Evolutionary conservation across 2,888 invertebrate species (phyloP).

Genomic region (Beris chalybata): DNA sequence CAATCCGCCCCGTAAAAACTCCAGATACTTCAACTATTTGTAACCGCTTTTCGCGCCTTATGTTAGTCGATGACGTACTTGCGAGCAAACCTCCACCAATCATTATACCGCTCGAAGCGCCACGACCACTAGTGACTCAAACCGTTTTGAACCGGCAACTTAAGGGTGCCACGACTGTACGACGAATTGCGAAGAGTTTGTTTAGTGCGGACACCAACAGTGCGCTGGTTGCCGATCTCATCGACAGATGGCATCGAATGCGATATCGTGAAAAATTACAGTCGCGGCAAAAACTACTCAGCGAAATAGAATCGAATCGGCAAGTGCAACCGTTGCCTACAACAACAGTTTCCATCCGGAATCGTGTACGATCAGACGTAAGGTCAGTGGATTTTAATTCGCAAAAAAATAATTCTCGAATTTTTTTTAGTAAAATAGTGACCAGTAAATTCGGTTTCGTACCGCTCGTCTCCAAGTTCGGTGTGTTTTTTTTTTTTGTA

Average conservation of each 20-base stretch:
- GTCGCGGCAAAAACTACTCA: slow-evolving; percentile 9
- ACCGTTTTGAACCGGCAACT: background rate
- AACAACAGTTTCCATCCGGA: slow-evolving; percentile 34
- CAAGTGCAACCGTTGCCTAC: slow-evolving; percentile 5
- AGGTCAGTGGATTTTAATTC: slow-evolving; percentile 33
- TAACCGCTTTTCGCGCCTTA: slow-evolving; percentile 26
- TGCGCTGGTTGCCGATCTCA: slow-evolving; percentile 30
- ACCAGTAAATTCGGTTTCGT: background rate
- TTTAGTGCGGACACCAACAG: slow-evolving; percentile 24
- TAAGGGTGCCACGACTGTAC: background rate
- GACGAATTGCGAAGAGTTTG: slow-evolving; percentile 17
- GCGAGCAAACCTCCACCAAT: slow-evolving; percentile 3
- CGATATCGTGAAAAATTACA: slow-evolving; percentile 32
- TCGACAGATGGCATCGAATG: slow-evolving; percentile 35
- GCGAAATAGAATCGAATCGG: background rate
- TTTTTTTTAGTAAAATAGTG: no score
- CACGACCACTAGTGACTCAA: background rate
- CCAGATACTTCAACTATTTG: background rate
- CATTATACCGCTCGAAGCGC: slow-evolving; percentile 15
- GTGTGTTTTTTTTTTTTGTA: background rate
- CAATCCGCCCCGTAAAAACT: background rate
- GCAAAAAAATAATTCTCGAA: background rate
- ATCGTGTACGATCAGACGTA: slow-evolving; percentile 34
- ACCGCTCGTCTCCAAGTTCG: slow-evolving; percentile 1
- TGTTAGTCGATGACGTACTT: slow-evolving; percentile 19